Percentiles rank a stretch among this genome's conserved stretches.
Conservation (phyloP, 2,888 invertebrate species). For the Lasioglossum pauxillum region DNA sequence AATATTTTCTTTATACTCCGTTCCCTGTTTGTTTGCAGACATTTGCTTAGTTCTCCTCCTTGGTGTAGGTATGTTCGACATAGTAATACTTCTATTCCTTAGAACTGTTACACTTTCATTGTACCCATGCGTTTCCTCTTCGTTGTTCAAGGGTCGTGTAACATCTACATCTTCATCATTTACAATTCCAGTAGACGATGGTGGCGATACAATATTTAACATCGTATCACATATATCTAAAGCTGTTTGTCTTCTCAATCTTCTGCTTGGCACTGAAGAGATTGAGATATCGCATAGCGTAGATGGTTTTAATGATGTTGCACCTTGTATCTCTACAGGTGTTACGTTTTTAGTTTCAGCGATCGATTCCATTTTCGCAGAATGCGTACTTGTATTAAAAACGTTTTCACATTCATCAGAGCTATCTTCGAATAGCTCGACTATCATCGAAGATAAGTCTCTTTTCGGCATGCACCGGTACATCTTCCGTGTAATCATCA, state of each 20-base stretch:
- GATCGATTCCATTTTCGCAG: not conserved
- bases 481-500: constrained; percentile 22
- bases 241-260: constrained; percentile 25
- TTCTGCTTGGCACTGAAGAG: constrained; percentile 10
- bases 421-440: too few species aligned
- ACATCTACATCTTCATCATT: not conserved
- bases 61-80: constrained; percentile 22
- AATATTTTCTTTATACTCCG: constrained; percentile 39
- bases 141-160: not conserved
- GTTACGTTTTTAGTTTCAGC: not conserved
- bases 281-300: not conserved
- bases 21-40: not conserved
- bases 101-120: constrained; percentile 45
- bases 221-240: not conserved
- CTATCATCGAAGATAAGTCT: constrained; percentile 70
- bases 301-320: not conserved
- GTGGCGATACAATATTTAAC: not conserved
- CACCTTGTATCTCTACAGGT: not conserved
- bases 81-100: constrained; percentile 62
- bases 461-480: constrained; percentile 51
- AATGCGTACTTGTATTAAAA: not conserved
- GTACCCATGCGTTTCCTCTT: constrained; percentile 7
- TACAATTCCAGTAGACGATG: not conserved
- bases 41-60: constrained; percentile 33
- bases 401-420: constrained; percentile 29